Evolutionary conservation across 2,113 vertebrate genomes (phyloP).

Genomic region (Cyprinus carpio): DNA sequence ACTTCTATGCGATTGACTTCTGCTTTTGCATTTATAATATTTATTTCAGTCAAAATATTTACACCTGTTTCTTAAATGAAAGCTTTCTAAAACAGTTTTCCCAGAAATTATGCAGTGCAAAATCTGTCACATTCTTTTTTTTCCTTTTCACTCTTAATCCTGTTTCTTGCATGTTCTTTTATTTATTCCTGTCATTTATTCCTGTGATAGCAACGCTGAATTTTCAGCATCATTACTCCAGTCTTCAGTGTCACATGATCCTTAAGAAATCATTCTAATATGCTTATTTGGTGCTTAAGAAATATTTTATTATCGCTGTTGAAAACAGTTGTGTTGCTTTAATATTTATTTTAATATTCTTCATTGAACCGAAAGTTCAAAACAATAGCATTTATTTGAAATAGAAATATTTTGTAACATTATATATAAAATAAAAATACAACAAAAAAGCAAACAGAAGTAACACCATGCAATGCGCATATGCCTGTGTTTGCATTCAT

Average conservation of each 20-base stretch:
- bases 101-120: not conserved
- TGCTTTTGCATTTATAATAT: not conserved
- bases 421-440: no score
- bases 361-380: no score
- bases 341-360: no score
- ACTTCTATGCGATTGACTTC: not conserved
- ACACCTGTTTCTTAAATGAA: not conserved
- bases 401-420: no score
- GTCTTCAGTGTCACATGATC: not conserved
- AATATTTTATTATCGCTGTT: no score
- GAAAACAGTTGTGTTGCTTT: no score
- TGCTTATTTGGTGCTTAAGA: not conserved
- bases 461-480: no score
- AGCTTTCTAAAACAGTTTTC: not conserved
- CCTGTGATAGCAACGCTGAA: not conserved
- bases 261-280: not conserved
- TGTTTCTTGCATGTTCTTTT: no score
- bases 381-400: no score
- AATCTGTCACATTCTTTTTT: not conserved
- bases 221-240: not conserved
- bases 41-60: conserved; percentile 1
- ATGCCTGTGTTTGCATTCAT: no score
- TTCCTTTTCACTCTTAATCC: not conserved
- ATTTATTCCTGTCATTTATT: not conserved
- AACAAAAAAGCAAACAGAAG: no score